Percentiles rank a stretch among this genome's conserved stretches.
Conservation (phyloP, 1,140 invertebrate genomes). For the Polypedilum pembai region DNA sequence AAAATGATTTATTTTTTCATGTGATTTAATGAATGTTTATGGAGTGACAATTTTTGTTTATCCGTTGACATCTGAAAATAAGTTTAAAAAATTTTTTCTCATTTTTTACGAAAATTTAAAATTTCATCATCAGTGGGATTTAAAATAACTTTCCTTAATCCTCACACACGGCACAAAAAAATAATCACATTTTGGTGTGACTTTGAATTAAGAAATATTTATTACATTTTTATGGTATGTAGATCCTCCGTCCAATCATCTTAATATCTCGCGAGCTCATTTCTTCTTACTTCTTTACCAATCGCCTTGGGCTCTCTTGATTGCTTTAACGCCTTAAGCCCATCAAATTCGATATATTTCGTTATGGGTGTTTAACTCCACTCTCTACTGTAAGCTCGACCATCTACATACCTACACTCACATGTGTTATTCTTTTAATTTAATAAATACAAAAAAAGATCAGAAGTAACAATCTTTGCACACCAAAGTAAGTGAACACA, state of each 20-base stretch:
- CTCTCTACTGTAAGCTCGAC: too few species aligned
- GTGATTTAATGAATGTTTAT: not conserved
- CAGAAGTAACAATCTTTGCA: not conserved
- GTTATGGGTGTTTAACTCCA: slow-evolving; percentile 21
- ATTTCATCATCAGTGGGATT: slow-evolving; percentile 5
- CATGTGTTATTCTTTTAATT: too few species aligned
- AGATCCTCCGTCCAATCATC: slow-evolving; percentile 23
- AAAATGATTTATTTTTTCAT: not conserved
- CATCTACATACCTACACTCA: too few species aligned
- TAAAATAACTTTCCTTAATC: not conserved
- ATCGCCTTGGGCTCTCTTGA: not conserved
- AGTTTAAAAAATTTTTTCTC: not conserved
- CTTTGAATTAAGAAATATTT: slow-evolving; percentile 20
- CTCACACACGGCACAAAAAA: slow-evolving; percentile 9
- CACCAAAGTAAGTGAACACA: too few species aligned
- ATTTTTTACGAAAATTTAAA: not conserved
- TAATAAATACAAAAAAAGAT: not conserved
- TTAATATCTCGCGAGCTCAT: not conserved
- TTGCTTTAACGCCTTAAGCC: slow-evolving; percentile 6
- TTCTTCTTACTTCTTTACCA: not conserved
- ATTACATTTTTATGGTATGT: not conserved
- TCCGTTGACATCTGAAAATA: slow-evolving; percentile 8
- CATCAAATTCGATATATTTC: slow-evolving; percentile 27
- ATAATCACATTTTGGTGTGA: not conserved
- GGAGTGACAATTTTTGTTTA: not conserved